These are phyloP conservation scores for Spisula subtruncata DNA, from an alignment of 2,888 invertebrate species.

Conservation along the genomic window DNA sequence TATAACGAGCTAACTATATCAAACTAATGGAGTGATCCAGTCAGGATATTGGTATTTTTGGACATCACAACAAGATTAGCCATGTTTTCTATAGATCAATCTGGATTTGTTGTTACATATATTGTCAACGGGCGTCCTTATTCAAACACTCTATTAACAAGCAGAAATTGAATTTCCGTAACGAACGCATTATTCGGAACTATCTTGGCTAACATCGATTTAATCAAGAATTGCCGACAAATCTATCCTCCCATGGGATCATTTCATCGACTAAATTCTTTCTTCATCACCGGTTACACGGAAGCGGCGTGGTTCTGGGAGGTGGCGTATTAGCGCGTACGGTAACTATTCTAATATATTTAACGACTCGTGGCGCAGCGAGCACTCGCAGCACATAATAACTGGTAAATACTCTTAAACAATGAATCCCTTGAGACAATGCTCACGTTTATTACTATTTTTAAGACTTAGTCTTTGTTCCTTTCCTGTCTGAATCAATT, in stretches of 20 bases:
- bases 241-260: constrained; percentile 56
- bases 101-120: neutral
- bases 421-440: neutral
- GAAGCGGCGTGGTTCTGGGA: constrained; percentile 26
- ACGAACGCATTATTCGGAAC: constrained; percentile 55
- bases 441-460: neutral
- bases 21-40: constrained; percentile 33
- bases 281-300: constrained; percentile 47
- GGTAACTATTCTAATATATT: neutral
- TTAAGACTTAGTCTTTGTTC: neutral
- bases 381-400: neutral
- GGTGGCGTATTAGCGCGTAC: neutral
- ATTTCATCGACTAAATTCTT: constrained; percentile 46
- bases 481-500: neutral
- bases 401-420: neutral
- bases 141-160: constrained; percentile 50
- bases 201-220: constrained; percentile 58
- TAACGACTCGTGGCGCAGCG: neutral
- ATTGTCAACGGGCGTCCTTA: constrained; percentile 45
- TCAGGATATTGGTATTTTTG: constrained; percentile 18
- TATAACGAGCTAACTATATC: constrained; percentile 38
- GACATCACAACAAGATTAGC: constrained; percentile 14
- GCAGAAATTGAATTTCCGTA: constrained; percentile 58
- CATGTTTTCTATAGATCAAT: constrained; percentile 37
- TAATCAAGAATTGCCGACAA: constrained; percentile 62